Evolutionary conservation across 2,888 invertebrate species (phyloP), one percentile per base, ranked within the genome.

Genomic region (Eledona agricola): DNA sequence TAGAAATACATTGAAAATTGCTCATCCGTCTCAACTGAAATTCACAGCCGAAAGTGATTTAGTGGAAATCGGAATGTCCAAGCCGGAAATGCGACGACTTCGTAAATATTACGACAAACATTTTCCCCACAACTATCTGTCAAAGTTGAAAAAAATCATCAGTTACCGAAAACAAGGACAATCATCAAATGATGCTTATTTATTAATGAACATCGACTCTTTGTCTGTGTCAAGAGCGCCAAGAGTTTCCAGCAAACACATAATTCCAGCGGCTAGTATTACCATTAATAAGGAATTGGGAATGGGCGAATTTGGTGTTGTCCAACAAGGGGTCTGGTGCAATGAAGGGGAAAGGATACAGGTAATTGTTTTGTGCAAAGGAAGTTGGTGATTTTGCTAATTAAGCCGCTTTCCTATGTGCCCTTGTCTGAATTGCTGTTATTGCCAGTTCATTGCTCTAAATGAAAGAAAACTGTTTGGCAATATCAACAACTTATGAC

Each of bases 291-390:
- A 96, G 73, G 94, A 95, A 72, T 79, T 99, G 47, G 98, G 98
- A 15, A 90, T 89, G 67, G 98, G 99, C 6, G 97, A 99, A 76
- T 99, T 99, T 79, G 98, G 98, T 2, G 91, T 95, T 6, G 98
- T 99, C 0, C 96, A 96, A 73, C 97, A 96, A 77, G 98, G 96
- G 1, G 92, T 95, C 4, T 97, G 96, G 96, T 93, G 92, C 34
- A 93, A 95, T 71, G 93, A 93, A 63, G 93, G 90, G 50, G 93
- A 95, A 77, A 83, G 94, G 78, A 91, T 93, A 56, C 74, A 74
- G 62, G 72, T 68, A 63, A 47, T 40, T 40, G 17, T 17, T 34
- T 34, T 34, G 16, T 4, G 6, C 6, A 23, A 7, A 26, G 26
- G 26, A 26, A 26, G 26, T 11, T 4, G 4, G 6, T 5, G 11